phyloP scores from a whole-genome alignment of 1,140 invertebrate species.

The Procambarus virginalis region DNA sequence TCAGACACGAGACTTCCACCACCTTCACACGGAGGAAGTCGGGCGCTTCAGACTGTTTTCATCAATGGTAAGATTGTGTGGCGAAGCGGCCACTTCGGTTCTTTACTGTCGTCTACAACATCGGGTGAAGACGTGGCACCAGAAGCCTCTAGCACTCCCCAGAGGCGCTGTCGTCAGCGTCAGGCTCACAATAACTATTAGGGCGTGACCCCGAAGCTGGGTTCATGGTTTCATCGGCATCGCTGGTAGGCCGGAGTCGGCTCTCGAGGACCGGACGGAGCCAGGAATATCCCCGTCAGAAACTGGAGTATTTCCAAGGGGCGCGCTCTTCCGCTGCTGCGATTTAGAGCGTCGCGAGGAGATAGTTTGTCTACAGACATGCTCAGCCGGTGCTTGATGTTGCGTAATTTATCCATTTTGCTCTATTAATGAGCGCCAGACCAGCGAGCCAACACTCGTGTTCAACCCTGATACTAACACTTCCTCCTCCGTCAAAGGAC shows the following conservation, averaged over 20 bases:
- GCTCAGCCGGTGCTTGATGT: constrained; percentile 67
- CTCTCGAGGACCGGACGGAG: constrained; percentile 29
- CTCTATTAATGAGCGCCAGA: neutral
- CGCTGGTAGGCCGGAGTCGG: constrained; percentile 27
- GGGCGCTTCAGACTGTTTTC: constrained; percentile 31
- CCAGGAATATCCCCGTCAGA: constrained; percentile 26
- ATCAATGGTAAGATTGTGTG: neutral
- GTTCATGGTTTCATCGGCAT: neutral
- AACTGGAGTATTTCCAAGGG: constrained; percentile 20
- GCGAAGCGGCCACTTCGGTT: neutral
- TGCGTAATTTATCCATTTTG: constrained; percentile 66
- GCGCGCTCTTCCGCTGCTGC: constrained; percentile 51
- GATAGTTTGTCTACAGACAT: constrained; percentile 69
- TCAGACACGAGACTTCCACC: constrained; percentile 62
- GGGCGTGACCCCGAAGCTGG: constrained; percentile 27
- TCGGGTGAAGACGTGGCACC: neutral
- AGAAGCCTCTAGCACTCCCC: constrained; percentile 28
- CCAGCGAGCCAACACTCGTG: neutral
- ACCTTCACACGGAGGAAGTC: constrained; percentile 26
- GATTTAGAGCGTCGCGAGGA: constrained; percentile 55
- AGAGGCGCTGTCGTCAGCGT: constrained; percentile 31
- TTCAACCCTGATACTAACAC: neutral
- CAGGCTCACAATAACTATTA: constrained; percentile 48
- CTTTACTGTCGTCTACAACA: neutral
- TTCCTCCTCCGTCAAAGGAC: neutral